Evolutionary conservation across 2,797 vertebrate genomes (phyloP).

Genomic region (Columba guinea): DNA sequence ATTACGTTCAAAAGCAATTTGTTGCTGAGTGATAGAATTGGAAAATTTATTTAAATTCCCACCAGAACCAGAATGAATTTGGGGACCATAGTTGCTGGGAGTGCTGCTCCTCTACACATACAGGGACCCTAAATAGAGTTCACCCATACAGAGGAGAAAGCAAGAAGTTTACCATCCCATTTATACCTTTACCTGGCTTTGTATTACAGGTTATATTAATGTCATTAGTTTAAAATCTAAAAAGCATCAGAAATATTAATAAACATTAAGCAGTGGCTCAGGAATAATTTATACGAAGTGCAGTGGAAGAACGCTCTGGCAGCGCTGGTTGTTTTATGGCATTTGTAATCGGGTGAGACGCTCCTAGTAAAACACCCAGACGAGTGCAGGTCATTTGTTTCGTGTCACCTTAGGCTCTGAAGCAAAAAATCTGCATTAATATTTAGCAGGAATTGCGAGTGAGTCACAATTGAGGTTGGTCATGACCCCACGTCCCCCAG

Average conservation of each 20-base stretch:
- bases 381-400: not conserved
- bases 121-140: not conserved
- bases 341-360: not conserved
- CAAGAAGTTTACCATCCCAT: not conserved
- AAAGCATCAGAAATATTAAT: not conserved
- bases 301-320: not conserved
- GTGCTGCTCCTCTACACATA: not conserved
- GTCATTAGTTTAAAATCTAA: not conserved
- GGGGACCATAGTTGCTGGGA: not conserved
- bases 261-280: not conserved
- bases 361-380: not conserved
- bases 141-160: not conserved
- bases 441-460: not conserved
- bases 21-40: not conserved
- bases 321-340: not conserved
- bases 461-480: not conserved
- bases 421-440: not conserved
- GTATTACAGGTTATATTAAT: not conserved
- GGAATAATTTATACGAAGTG: not conserved
- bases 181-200: not conserved
- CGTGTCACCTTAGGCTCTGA: not conserved
- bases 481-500: fast-evolving
- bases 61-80: not conserved
- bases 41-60: not conserved
- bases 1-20: slow-evolving; percentile 8